Evolutionary conservation across 2,888 invertebrate genomes (phyloP), one percentile per base, ranked within the genome.

Genomic region (Lepidochrysops patricia): DNA sequence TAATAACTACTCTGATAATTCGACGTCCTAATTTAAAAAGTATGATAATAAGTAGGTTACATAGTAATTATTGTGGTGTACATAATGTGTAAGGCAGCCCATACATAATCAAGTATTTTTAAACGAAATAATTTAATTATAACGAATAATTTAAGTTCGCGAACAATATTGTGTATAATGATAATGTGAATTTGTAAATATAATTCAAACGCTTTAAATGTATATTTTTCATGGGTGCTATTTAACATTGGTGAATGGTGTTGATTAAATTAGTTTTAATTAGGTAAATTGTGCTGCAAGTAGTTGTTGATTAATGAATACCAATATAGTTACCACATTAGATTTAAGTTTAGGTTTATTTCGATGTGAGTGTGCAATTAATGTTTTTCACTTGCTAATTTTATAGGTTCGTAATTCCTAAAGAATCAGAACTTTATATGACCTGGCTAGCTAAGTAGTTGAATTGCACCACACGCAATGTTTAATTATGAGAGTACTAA

Each of bases 201-300:
- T 80, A 2, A 48, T 43, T 23, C 3, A 57, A 48, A 58, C 69
- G 86, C 86, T 85, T 85, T 86, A 80, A 79, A 72, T 82, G 82
- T 86, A 82, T 75, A 76, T 79, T 84, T 82, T 82, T 80, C 76
- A 87, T 82, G 87, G 88, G 88, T 88, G 88, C 88, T 88, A 88
- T 85, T 84, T 83, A 82, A 80, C 68, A 76, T 79, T 76, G 87
- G 85, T 86, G 82, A 79, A 79, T 70, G 87, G 86, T 87, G 71
- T 77, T 78, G 71, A 70, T 70, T 69, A 57, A 61, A 71, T 64
- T 71, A 65, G 61, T 67, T 57, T 64, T 69, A 67, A 70, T 65
- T 65, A 68, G 66, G 70, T 65, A 70, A 59, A 59, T 54, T 54
- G 32, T 54, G 54, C 54, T 54, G 54, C 32, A 32, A 54, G 12